Evolutionary conservation across 2,113 vertebrate species (phyloP), one percentile per base, ranked within the genome.

Genomic region (Calidris pugnax): DNA sequence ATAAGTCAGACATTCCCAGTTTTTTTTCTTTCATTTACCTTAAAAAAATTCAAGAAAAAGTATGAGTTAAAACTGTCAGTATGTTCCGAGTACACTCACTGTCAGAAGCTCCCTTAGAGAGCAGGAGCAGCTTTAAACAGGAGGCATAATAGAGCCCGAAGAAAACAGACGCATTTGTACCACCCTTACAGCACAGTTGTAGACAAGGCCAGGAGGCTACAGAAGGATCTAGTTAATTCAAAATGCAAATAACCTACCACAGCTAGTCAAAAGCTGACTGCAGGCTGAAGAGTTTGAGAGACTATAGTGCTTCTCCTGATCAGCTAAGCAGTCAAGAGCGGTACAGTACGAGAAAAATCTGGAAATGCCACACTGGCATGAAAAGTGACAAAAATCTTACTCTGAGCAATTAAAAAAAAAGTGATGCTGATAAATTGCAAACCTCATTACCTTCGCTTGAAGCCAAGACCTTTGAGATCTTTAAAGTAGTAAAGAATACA

Each of bases 181-280:
- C 78, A 68, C 28, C 2, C 45, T 53, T 24, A 19, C 82, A 83
- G 45, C 55, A 64, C 21, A 4, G 3, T 5, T 62, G 75, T 14
- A 69, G 57, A 63, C 59, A 72, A 86, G 80, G 80, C 47, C 1
- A 6, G 55, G 41, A 26, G 56, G 79, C 30, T 84, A 47, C 60
- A 84, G 63, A 62, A 84, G 76, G 33, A 75, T 35, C n/a, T 56
- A 56, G 76, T 73, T 89, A 93, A 93, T 47, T 32, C 89, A 74
- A 77, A 95, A 95, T 66, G 67, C 83, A 88, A 91, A 90, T 75
- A 94, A 73, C 63, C 53, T 80, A 85, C 37, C 45, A 66, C 43
- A 76, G 78, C 27, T 64, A 85, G 33, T 23, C 62, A 63, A 82
- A 86, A 56, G 45, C 60, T n/a, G 69, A 89, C 68, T 84, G 76